phyloP scores from a whole-genome alignment of 2,888 invertebrate species.

The Torymus texanus region DNA sequence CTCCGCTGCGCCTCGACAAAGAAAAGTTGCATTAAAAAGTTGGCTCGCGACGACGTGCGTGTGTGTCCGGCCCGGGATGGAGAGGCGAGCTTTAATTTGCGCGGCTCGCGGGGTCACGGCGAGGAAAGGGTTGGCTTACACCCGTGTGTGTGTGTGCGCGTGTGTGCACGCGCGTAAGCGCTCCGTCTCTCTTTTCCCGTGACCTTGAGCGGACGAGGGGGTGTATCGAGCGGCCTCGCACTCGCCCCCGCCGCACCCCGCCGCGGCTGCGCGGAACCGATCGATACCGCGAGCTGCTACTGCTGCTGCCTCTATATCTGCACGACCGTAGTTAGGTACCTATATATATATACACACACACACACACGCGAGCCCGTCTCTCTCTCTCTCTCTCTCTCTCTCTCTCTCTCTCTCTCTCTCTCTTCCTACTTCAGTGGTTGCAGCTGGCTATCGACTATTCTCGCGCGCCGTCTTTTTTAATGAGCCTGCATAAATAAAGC shows the following conservation, averaged over 20 bases:
- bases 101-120: no score
- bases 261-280: slow-evolving; percentile 19
- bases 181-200: neutral
- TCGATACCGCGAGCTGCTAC: slow-evolving; percentile 24
- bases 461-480: neutral
- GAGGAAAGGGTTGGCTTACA: no score
- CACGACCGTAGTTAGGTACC: neutral
- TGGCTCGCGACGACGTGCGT: no score
- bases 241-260: neutral
- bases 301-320: neutral
- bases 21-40: no score
- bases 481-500: no score
- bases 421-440: neutral
- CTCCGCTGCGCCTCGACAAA: no score
- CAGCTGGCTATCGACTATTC: neutral
- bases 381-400: no score
- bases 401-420: no score
- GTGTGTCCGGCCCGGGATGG: no score
- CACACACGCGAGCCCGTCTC: neutral
- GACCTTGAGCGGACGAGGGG: slow-evolving; percentile 46
- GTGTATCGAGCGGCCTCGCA: slow-evolving; percentile 28
- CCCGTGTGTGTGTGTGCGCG: no score
- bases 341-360: no score
- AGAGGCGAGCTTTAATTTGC: no score
- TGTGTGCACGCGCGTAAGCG: neutral